phyloP scores from a whole-genome alignment of 2,113 vertebrate species.

The Etia nguti region DNA sequence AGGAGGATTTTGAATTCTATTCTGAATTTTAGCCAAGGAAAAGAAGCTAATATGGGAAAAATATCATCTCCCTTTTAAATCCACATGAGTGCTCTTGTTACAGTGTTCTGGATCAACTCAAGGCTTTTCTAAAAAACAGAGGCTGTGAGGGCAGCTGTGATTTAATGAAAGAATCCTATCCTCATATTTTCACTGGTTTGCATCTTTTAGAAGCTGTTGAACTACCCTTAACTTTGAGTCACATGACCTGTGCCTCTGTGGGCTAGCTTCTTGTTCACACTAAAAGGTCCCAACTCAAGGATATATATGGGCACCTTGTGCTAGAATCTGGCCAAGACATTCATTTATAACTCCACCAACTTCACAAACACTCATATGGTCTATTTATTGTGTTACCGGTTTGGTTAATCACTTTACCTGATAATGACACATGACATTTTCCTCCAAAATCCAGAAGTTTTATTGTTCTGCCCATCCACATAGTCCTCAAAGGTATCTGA shows the following conservation, averaged over 20 bases:
- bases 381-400: not conserved
- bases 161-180: accelerated
- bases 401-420: slow-evolving; percentile 50
- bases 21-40: not conserved
- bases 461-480: slow-evolving; percentile 80
- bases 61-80: not conserved
- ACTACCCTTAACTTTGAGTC: accelerated
- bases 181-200: not conserved
- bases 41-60: accelerated
- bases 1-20: not conserved
- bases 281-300: not conserved
- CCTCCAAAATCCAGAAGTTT: slow-evolving; percentile 87
- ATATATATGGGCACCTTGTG: not conserved
- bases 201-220: not conserved
- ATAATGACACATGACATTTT: slow-evolving; percentile 63
- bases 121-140: not conserved
- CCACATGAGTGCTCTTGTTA: not conserved
- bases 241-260: not conserved
- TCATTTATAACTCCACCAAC: not conserved
- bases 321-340: not conserved
- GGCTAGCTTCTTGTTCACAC: not conserved
- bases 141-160: not conserved
- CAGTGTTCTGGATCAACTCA: not conserved
- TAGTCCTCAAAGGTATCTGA: slow-evolving; percentile 84
- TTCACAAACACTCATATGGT: accelerated